phyloP scores from a whole-genome alignment of 1,140 invertebrate species.

The Ooceraea biroi region DNA sequence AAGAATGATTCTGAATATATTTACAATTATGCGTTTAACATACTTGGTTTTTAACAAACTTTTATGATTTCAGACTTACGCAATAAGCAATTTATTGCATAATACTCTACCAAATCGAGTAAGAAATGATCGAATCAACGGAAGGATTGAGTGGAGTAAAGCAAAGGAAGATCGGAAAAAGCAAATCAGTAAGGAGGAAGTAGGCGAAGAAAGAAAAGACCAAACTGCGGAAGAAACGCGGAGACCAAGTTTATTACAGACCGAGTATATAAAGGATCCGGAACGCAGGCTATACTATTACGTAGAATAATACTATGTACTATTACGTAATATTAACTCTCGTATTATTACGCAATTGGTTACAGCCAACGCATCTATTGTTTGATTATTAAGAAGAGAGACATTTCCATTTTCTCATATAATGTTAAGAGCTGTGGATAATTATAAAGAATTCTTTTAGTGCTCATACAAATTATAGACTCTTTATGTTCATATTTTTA shows the following conservation, averaged over 20 bases:
- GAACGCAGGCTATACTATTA: conserved; percentile 69
- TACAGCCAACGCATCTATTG: background rate
- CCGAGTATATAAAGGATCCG: conserved; percentile 63
- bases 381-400: background rate
- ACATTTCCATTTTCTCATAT: background rate
- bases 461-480: background rate
- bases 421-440: conserved; percentile 17
- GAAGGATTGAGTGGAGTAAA: background rate
- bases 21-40: conserved; percentile 1
- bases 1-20: conserved; percentile 1
- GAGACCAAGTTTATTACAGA: background rate
- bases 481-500: background rate
- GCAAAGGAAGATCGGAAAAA: background rate
- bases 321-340: no score
- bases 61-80: conserved; percentile 67
- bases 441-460: background rate
- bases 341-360: conserved; percentile 15
- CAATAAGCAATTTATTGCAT: conserved; percentile 55
- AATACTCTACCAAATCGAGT: conserved; percentile 36
- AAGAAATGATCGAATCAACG: background rate
- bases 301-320: conserved; percentile 37
- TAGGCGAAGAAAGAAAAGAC: conserved; percentile 35
- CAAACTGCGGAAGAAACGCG: conserved; percentile 54
- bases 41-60: conserved; percentile 2
- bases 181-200: background rate